phyloP scores from a whole-genome alignment of 2,797 vertebrate genomes.

The Enteromius anoplus region DNA sequence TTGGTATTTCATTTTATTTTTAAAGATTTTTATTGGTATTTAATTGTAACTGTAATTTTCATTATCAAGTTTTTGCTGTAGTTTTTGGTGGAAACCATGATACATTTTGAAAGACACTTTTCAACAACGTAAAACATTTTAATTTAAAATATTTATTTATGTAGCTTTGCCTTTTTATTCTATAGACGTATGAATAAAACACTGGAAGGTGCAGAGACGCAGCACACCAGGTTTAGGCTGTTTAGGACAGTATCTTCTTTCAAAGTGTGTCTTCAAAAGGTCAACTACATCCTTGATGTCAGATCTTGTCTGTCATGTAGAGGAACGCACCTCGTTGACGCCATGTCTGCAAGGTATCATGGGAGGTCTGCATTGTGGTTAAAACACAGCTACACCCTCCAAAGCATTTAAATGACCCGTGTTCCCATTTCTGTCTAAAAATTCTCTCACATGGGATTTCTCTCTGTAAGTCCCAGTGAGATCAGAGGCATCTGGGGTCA shows the following conservation, averaged over 20 bases:
- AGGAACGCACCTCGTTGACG: constrained; percentile 2
- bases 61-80: not conserved
- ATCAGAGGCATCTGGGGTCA: constrained; percentile 30
- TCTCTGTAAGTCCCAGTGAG: constrained; percentile 5
- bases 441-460: constrained; percentile 9
- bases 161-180: fast-evolving
- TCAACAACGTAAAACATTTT: not conserved
- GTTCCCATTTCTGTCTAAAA: constrained; percentile 17
- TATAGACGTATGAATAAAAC: not conserved
- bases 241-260: not conserved
- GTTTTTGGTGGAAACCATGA: not conserved
- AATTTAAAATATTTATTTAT: not conserved
- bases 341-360: constrained; percentile 5
- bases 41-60: not conserved
- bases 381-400: not conserved
- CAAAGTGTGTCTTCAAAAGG: not conserved
- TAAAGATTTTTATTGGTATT: not conserved
- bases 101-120: not conserved
- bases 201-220: not conserved
- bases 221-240: not conserved
- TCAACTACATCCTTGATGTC: not conserved
- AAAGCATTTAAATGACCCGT: not conserved
- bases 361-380: constrained; percentile 27
- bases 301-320: constrained; percentile 16
- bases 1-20: not conserved